Conservation (phyloP, 2,113 vertebrate genomes). For the Aphyosemion australe region DNA sequence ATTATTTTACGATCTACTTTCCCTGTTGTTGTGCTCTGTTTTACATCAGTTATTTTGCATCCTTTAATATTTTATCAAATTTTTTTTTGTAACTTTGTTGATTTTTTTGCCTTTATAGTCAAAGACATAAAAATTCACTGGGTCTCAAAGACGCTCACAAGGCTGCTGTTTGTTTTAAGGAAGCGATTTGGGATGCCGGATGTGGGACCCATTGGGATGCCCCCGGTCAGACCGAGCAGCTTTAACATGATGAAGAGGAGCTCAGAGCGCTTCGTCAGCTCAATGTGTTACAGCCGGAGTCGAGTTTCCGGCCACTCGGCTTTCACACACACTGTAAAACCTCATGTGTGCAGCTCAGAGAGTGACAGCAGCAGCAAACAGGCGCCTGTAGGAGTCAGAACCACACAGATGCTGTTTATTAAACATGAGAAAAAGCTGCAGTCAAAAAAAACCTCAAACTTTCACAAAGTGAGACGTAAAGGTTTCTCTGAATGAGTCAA, state of each 20-base stretch:
- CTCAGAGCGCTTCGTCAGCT: slow-evolving; percentile 35
- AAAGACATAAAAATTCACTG: not conserved
- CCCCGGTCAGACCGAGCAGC: slow-evolving; percentile 6
- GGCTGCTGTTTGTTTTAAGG: no score
- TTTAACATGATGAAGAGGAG: slow-evolving; percentile 17
- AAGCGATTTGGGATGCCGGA: slow-evolving; percentile 15
- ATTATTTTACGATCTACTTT: no score
- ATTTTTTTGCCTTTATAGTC: not conserved
- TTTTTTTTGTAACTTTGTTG: not conserved
- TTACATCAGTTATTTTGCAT: no score
- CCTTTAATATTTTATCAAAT: no score
- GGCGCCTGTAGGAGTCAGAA: not conserved
- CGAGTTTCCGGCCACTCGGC: slow-evolving; percentile 17
- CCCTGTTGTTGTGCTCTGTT: no score
- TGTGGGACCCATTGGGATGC: slow-evolving; percentile 14
- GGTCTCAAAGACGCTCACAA: no score
- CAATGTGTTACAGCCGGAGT: slow-evolving; percentile 16
- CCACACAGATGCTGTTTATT: not conserved
- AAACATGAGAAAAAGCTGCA: no score
- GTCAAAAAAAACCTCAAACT: not conserved
- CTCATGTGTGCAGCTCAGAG: not conserved
- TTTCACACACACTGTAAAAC: slow-evolving; percentile 41
- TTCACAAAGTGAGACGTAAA: not conserved
- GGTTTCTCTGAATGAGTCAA: no score
- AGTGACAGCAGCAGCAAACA: not conserved